A percentile compares a stretch with the other conserved stretches of the same genome.
phyloP scores from a whole-genome alignment of 2,888 invertebrate genomes.

The Emmelina monodactyla region DNA sequence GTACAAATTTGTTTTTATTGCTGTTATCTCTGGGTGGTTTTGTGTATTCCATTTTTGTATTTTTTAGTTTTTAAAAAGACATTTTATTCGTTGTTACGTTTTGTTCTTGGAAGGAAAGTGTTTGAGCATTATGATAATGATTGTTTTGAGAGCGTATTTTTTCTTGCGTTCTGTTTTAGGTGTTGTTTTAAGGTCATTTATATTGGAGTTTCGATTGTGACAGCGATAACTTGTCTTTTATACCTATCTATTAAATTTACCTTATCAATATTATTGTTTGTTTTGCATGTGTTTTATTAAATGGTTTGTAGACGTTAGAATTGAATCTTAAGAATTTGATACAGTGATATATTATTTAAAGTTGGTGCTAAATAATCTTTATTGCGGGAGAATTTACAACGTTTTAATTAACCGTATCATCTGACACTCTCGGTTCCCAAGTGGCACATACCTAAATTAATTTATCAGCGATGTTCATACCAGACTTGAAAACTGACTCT shows the following conservation, averaged over 20 bases:
- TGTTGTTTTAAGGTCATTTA: too few relatives aligned
- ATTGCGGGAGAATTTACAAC: not conserved
- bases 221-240: too few relatives aligned
- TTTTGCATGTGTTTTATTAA: too few relatives aligned
- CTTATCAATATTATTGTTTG: too few relatives aligned
- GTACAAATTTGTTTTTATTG: conserved; percentile 55
- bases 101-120: conserved; percentile 1
- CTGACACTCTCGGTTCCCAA: conserved; percentile 14
- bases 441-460: conserved; percentile 29
- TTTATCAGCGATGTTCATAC: conserved; percentile 25
- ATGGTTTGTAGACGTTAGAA: too few relatives aligned
- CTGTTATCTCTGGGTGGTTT: conserved; percentile 57
- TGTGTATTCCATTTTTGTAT: conserved; percentile 31
- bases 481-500: conserved; percentile 27
- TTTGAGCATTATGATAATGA: not conserved
- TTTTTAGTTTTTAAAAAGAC: not conserved
- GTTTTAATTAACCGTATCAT: not conserved
- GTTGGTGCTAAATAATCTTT: not conserved
- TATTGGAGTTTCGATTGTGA: too few relatives aligned
- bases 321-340: too few relatives aligned
- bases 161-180: too few relatives aligned
- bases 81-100: not conserved
- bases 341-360: too few relatives aligned
- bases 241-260: too few relatives aligned
- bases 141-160: too few relatives aligned